Percentiles rank a stretch among this genome's conserved stretches.
Evolutionary conservation across 2,113 vertebrate genomes (phyloP).

Genomic region (Chaetodon auriga): DNA sequence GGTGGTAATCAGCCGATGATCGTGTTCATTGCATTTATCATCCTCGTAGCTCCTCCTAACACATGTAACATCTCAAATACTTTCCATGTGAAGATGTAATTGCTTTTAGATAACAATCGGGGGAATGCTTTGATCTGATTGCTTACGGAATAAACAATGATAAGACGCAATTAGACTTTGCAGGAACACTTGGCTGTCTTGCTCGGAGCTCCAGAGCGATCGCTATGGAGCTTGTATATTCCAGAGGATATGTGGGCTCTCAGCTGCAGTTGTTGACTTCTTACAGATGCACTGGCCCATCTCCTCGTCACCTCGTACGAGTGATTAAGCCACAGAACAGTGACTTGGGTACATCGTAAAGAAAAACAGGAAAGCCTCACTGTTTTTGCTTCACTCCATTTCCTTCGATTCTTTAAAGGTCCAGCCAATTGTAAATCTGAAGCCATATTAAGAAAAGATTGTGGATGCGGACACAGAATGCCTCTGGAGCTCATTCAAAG

Average conservation of each 20-base stretch:
- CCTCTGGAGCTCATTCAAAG: conserved; percentile 55
- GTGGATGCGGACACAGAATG: conserved; percentile 39
- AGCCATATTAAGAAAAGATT: conserved; percentile 15
- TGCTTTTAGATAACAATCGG: conserved; percentile 54
- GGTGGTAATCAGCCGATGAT: conserved; percentile 57
- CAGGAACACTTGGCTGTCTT: conserved; percentile 3
- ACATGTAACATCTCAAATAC: conserved; percentile 41
- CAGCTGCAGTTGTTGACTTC: conserved; percentile 57
- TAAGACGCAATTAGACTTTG: conserved; percentile 46
- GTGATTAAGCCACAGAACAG: conserved; percentile 62
- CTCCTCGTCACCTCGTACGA: conserved; percentile 13
- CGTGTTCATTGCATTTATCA: conserved; percentile 49
- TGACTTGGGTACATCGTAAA: conserved; percentile 46
- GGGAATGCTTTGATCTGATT: conserved; percentile 66
- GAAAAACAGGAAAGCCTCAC: conserved; percentile 52
- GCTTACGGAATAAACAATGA: conserved; percentile 41
- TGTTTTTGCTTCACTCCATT: not conserved
- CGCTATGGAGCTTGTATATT: conserved; percentile 14
- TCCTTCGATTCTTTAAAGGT: conserved; percentile 57
- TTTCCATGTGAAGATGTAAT: conserved; percentile 56
- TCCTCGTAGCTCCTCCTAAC: conserved; percentile 33
- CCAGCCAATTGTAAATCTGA: conserved; percentile 53
- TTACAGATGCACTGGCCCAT: conserved; percentile 72
- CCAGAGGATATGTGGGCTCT: conserved; percentile 13
- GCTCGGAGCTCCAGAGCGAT: conserved; percentile 6